These are phyloP conservation scores for Agrochola lota DNA, from an alignment of 2,888 invertebrate species.

Conservation along the genomic window DNA sequence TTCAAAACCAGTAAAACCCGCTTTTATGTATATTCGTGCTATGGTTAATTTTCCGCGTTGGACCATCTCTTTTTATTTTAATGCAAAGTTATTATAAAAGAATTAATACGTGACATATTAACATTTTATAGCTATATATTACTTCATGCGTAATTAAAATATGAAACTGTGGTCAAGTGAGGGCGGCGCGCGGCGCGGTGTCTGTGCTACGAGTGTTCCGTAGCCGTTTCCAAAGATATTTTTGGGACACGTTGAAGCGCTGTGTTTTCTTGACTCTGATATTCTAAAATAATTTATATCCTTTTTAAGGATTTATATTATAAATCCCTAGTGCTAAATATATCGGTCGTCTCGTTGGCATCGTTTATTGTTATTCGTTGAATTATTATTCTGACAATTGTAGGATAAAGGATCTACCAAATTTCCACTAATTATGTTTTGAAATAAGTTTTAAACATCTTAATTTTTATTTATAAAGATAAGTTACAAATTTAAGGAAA, in stretches of 20 bases:
- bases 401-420: background rate
- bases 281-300: background rate
- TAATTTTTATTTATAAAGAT: background rate
- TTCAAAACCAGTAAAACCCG: conserved; percentile 1
- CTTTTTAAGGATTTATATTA: background rate
- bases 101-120: conserved; percentile 1
- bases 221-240: background rate
- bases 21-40: background rate
- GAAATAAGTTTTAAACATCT: background rate
- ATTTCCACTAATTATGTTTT: background rate
- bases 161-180: conserved; percentile 4
- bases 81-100: conserved; percentile 12
- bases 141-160: conserved; percentile 15
- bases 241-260: background rate
- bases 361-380: background rate
- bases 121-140: background rate
- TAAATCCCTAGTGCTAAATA: background rate
- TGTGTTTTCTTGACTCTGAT: background rate
- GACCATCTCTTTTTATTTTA: background rate
- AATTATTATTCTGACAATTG: background rate
- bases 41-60: background rate
- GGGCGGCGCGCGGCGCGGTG: no score
- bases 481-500: background rate
- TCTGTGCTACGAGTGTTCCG: background rate
- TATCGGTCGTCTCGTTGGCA: background rate